Conservation (phyloP, 1,140 invertebrate genomes). For the Copidosoma floridanum region DNA sequence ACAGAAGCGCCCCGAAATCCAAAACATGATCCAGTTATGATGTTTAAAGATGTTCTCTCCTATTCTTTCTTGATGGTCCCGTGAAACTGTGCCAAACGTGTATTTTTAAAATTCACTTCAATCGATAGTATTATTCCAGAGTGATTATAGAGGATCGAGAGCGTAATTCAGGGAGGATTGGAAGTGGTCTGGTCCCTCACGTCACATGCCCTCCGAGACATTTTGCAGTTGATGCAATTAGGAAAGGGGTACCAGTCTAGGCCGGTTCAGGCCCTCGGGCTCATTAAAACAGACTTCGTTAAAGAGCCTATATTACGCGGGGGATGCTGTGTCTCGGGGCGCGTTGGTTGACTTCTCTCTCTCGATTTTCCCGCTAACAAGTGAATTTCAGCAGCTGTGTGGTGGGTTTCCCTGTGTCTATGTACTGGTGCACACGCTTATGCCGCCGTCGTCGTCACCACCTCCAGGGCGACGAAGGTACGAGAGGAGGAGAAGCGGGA, state of each 20-base stretch:
- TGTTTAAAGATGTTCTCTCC: no score
- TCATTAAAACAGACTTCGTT: slow-evolving; percentile 37
- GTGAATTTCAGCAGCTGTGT: slow-evolving; percentile 19
- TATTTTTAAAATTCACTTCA: no score
- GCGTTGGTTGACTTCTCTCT: slow-evolving; percentile 6
- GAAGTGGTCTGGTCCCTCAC: no score
- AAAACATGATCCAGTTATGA: no score
- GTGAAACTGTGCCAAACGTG: no score
- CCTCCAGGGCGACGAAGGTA: not conserved
- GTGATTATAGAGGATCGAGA: no score
- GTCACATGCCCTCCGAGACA: slow-evolving; percentile 21
- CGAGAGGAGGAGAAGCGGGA: not conserved
- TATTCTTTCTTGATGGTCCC: no score
- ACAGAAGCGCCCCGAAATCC: no score
- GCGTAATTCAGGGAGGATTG: no score
- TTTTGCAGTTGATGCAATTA: slow-evolving; percentile 40
- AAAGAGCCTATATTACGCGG: not conserved
- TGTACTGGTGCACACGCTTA: not conserved
- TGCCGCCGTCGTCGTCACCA: not conserved
- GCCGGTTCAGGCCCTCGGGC: slow-evolving; percentile 13
- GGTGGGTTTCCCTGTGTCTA: no score
- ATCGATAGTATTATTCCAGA: no score
- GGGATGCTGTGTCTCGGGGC: not conserved
- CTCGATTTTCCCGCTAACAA: slow-evolving; percentile 29
- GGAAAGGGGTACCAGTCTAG: not conserved